Conservation (phyloP, 2,797 vertebrate species). For the Vireo griseus region DNA sequence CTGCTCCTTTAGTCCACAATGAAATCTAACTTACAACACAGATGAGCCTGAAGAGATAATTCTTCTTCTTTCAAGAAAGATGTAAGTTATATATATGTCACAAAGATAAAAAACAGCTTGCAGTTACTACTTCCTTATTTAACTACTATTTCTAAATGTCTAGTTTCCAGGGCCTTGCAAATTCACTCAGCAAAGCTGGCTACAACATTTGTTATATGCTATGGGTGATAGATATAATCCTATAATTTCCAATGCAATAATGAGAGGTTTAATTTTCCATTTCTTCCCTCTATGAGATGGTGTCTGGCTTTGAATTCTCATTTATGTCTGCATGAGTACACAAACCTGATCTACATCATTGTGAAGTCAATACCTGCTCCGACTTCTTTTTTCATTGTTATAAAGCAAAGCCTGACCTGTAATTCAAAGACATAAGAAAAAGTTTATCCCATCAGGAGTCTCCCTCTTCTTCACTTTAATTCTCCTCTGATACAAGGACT, state of each 20-base stretch:
- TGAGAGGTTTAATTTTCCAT: conserved; percentile 70
- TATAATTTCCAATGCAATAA: conserved; percentile 67
- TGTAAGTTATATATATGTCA: not conserved
- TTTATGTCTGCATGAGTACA: conserved; percentile 52
- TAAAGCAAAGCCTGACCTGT: conserved; percentile 2
- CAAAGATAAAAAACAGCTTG: conserved; percentile 11
- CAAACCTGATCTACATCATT: conserved; percentile 53
- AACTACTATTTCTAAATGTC: conserved; percentile 13
- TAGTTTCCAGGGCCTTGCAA: conserved; percentile 13
- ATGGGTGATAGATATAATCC: conserved; percentile 57
- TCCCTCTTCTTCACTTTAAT: not conserved
- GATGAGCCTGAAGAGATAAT: not conserved
- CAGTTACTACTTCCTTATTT: conserved; percentile 1
- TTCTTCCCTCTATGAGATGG: conserved; percentile 55
- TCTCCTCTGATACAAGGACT: not conserved
- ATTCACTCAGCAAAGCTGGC: conserved; percentile 12
- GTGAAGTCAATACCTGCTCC: conserved; percentile 43
- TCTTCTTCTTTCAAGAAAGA: not conserved
- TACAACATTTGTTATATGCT: conserved; percentile 30
- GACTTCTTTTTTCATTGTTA: conserved; percentile 16
- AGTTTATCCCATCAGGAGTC: conserved; percentile 22
- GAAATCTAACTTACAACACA: not conserved
- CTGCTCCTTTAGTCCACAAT: not conserved
- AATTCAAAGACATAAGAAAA: conserved; percentile 38
- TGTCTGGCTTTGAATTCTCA: conserved; percentile 56